Evolutionary conservation across 2,113 vertebrate genomes (phyloP), one percentile per base, ranked within the genome.

Genomic region (Lophura nycthemera): DNA sequence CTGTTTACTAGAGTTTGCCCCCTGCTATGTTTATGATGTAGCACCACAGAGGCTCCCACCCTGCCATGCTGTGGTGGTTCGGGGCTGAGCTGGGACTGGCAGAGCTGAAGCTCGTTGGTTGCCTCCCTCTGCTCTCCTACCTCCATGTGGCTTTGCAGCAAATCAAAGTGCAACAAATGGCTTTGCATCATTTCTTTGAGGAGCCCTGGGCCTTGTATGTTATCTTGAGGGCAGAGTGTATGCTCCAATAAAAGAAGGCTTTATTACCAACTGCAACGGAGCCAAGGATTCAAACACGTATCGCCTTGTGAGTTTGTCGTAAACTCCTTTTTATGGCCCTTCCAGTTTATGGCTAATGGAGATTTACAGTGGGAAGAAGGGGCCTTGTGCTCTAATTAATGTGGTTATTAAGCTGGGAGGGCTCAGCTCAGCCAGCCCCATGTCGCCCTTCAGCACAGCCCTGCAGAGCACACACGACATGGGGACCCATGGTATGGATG

Each of bases 141-240:
- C 75, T 83, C 81, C 36, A 12, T 73, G 0, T 0, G 7, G 72
- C 60, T 59, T n/a, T 11, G 48, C 88, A 80, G 87, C 88, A 61
- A 95, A 94, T 91, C 89, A 92, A 93, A 89, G 75, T 21, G 74
- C 75, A 67, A 60, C 50, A 48, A 90, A 86, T 76, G 43, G 92
- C 84, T 78, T 52, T 70, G 89, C 79, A 90, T 94, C 90, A 48
- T 81, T 83, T 34, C 93, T 91, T 94, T 5, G 7, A 94, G 88
- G 86, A 94, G 92, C 65, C 93, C 86, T 84, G 93, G 90, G 93
- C 95, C 86, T 74, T 73, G 71, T 6, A 54, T 13, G 21, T 96
- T 96, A 96, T 96, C 95, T 94, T 10, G 30, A 95, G 95, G 95
- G 93, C 95, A 96, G 91, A 87, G 92, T 69, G 90, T 81, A 48